These are phyloP conservation scores for Macrophya alboannulata DNA, from an alignment of 2,888 invertebrate species.

Conservation along the genomic window DNA sequence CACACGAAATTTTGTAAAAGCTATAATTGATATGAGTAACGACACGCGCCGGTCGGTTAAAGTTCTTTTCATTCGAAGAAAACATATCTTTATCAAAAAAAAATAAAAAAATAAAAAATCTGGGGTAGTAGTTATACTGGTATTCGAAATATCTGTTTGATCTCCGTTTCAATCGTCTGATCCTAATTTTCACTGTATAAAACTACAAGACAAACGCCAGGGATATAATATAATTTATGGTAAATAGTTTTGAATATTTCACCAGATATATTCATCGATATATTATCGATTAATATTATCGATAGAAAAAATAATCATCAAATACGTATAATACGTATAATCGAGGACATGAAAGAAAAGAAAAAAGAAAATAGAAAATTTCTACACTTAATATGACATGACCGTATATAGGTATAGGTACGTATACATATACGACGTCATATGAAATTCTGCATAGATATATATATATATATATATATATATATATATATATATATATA, in stretches of 20 bases:
- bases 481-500: too few relatives aligned
- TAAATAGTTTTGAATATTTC: not conserved
- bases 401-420: not conserved
- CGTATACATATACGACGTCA: not conserved
- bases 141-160: constrained; percentile 26
- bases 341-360: not conserved
- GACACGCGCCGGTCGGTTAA: not conserved
- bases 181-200: constrained; percentile 7
- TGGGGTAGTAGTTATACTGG: not conserved
- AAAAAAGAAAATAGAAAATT: not conserved
- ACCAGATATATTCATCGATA: not conserved
- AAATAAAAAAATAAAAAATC: constrained; percentile 19
- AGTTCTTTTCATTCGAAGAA: not conserved
- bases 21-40: constrained; percentile 17
- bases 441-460: not conserved
- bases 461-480: too few relatives aligned
- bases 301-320: not conserved
- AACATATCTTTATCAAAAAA: not conserved
- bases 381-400: not conserved
- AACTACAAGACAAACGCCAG: not conserved
- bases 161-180: not conserved
- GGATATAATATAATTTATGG: not conserved
- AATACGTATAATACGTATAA: not conserved
- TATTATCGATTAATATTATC: not conserved
- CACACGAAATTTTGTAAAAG: not conserved